Evolutionary conservation across 2,113 vertebrate species (phyloP).

Genomic region (Bubo blakistoni): DNA sequence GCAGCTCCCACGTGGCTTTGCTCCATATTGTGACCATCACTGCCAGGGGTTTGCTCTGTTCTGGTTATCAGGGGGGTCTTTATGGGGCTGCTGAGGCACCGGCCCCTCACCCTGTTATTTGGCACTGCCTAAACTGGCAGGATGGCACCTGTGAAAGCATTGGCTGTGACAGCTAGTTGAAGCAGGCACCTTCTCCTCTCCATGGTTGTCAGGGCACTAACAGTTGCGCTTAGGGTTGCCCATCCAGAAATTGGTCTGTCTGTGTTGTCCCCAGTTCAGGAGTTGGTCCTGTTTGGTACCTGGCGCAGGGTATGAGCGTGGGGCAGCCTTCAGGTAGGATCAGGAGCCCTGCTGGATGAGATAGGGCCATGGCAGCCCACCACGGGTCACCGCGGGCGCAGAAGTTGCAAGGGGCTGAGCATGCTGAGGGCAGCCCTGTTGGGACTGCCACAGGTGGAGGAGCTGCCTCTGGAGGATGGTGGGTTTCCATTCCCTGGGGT

Average conservation of each 20-base stretch:
- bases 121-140: background rate
- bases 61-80: background rate
- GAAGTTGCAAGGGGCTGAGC: background rate
- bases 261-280: background rate
- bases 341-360: background rate
- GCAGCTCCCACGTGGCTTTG: fast-evolving
- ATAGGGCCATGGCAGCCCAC: fast-evolving
- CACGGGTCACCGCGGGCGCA: fast-evolving
- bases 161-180: background rate
- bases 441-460: background rate
- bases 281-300: background rate
- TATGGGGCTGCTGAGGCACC: background rate
- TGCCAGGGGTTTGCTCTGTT: background rate
- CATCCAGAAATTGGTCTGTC: background rate
- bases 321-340: background rate
- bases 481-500: background rate
- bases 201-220: fast-evolving
- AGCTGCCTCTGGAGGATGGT: background rate
- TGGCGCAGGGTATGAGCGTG: background rate
- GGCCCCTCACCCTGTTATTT: background rate
- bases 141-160: fast-evolving
- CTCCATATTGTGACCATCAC: fast-evolving
- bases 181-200: background rate
- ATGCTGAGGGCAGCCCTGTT: fast-evolving
- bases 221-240: background rate